phyloP scores from a whole-genome alignment of 2,113 vertebrate species.

The Lasiurus borealis region DNA sequence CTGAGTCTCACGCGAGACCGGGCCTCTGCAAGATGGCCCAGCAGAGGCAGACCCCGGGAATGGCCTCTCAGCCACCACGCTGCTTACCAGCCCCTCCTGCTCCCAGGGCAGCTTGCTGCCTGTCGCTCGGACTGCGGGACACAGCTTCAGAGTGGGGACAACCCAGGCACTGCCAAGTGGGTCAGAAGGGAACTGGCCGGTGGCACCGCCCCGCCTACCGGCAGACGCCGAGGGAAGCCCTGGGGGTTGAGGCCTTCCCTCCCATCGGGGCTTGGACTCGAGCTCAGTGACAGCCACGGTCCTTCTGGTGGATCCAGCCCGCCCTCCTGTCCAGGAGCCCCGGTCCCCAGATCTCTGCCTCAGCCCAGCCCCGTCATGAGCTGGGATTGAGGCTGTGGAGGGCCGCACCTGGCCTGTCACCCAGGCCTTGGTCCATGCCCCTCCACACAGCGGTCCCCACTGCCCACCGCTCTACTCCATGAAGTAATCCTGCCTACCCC shows the following conservation, averaged over 20 bases:
- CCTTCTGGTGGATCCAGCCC: neutral
- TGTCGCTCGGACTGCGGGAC: neutral
- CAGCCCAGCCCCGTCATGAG: neutral
- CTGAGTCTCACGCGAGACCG: neutral
- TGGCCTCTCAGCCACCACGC: neutral
- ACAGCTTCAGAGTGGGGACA: neutral
- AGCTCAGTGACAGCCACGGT: neutral
- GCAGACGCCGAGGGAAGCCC: neutral
- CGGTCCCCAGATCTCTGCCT: neutral
- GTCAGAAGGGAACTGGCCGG: constrained; percentile 12
- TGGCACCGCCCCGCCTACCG: neutral
- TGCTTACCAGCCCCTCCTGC: neutral
- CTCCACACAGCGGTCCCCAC: neutral
- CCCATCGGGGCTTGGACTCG: neutral
- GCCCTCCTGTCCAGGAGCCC: neutral
- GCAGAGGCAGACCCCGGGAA: neutral
- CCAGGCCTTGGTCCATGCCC: neutral
- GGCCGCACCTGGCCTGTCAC: neutral
- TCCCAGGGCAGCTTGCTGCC: neutral
- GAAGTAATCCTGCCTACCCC: neutral
- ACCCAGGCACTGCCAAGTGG: neutral
- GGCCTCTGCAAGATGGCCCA: neutral
- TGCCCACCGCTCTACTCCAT: neutral
- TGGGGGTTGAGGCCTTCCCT: neutral
- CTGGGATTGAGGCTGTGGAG: no score